phyloP scores from a whole-genome alignment of 2,888 invertebrate genomes.

The Agapostemon virescens region DNA sequence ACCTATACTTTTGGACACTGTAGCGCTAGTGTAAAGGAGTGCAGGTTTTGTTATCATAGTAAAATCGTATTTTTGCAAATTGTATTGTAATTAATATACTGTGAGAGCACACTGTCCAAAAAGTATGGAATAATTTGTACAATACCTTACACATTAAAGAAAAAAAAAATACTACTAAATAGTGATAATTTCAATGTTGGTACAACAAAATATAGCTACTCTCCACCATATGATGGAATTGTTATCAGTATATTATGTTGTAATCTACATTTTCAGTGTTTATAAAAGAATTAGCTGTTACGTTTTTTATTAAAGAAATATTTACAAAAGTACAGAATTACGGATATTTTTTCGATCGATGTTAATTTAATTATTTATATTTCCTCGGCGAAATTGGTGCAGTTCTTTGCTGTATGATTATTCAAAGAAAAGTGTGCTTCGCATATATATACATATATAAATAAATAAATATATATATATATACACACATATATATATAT shows the following conservation, averaged over 20 bases:
- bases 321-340: constrained; percentile 71
- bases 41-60: constrained; percentile 72
- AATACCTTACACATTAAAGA: constrained; percentile 72
- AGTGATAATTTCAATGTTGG: constrained; percentile 77
- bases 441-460: constrained; percentile 32
- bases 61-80: constrained; percentile 76
- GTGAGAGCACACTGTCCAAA: constrained; percentile 77
- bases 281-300: constrained; percentile 76
- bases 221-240: constrained; percentile 75
- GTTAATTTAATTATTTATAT: constrained; percentile 70
- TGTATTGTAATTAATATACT: constrained; percentile 68
- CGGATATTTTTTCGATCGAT: constrained; percentile 72
- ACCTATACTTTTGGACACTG: constrained; percentile 78
- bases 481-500: constrained; percentile 20
- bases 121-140: constrained; percentile 78
- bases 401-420: constrained; percentile 51
- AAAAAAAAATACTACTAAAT: constrained; percentile 65
- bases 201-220: constrained; percentile 77
- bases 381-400: constrained; percentile 66
- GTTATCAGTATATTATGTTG: constrained; percentile 78
- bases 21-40: constrained; percentile 71
- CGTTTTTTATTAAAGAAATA: constrained; percentile 76
- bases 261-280: constrained; percentile 78
- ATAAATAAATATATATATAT: not conserved
- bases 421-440: constrained; percentile 59